Percentiles rank a stretch among this genome's conserved stretches.
Evolutionary conservation across 2,113 vertebrate genomes (phyloP).

Genomic region (Sylvia atricapilla): DNA sequence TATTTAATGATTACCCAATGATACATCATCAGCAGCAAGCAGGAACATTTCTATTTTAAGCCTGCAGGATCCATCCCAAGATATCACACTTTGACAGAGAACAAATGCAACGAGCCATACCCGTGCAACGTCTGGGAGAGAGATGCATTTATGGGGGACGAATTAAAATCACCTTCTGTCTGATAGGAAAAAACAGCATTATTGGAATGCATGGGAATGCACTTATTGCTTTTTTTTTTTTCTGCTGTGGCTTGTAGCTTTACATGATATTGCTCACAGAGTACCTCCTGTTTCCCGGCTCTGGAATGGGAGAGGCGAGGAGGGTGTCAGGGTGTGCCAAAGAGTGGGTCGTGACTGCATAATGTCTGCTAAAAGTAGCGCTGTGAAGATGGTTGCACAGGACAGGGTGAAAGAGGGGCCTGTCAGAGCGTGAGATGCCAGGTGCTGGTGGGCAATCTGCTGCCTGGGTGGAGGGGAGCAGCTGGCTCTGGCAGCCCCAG

Average conservation of each 20-base stretch:
- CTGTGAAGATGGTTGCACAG: neutral
- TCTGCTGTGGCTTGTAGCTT: neutral
- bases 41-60: slow-evolving; percentile 55
- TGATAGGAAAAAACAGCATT: neutral
- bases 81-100: neutral
- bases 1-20: slow-evolving; percentile 68
- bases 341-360: neutral
- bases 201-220: neutral
- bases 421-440: neutral
- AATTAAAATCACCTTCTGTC: slow-evolving; percentile 3
- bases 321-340: neutral
- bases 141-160: neutral
- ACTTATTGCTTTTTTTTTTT: neutral
- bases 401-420: neutral
- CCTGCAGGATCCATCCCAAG: slow-evolving; percentile 38
- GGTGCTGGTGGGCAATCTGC: slow-evolving; percentile 11
- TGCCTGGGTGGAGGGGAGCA: neutral
- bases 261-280: neutral
- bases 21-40: slow-evolving; percentile 39
- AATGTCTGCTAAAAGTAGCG: neutral
- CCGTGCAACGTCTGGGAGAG: fast-evolving
- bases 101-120: slow-evolving; percentile 16
- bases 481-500: slow-evolving; percentile 3
- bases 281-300: neutral
- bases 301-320: neutral